Base-by-base conservation (phyloP, 2,113 vertebrate genomes). In the Pionites leucogaster region DNA sequence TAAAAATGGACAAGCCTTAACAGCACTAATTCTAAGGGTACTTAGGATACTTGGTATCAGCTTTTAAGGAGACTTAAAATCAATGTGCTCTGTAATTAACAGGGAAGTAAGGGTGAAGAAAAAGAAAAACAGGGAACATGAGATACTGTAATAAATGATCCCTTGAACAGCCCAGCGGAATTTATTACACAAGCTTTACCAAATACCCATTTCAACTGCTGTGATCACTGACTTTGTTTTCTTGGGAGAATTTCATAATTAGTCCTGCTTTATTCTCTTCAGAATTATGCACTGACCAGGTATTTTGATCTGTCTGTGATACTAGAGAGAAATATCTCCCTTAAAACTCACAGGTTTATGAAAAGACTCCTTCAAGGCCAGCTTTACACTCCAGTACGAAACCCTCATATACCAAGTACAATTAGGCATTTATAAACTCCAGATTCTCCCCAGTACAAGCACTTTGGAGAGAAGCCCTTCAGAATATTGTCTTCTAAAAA, bases 291-390 rank as follows among this genome's bases (percentile, higher is more conserved):
- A 88, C 77, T 95, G 88, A 78, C 72, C 60, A 93, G 81, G 57
- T 42, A 68, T 64, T 94, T 95, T 6, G 3, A 88, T 81, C 60
- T 86, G 55, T 27, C 42, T 55, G 37, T 35, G 57, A 77, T 74
- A 86, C 20, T 41, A n/a, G 13, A 78, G 50, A 83, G 50, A 91
- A 92, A 96, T 90, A 90, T 79, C 87, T 65, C 47, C 29, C 82
- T 71, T 22, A 92, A 84, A 95, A 88, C 79, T 75, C 55, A n/a
- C 17, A 86, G 60, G 46, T 90, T 91, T 90, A 74, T 83, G 85
- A 92, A 53, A 89, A 80, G 71, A 60, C 27, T 90, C 60, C 50
- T 83, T 74, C 90, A 96, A 96, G 92, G 85, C 85, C 91, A 86
- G 60, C 62, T 75, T 82, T n/a, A 69, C 64, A 86, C 49, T 78